phyloP scores from a whole-genome alignment of 2,113 vertebrate species.

The Anthoscopus minutus region DNA sequence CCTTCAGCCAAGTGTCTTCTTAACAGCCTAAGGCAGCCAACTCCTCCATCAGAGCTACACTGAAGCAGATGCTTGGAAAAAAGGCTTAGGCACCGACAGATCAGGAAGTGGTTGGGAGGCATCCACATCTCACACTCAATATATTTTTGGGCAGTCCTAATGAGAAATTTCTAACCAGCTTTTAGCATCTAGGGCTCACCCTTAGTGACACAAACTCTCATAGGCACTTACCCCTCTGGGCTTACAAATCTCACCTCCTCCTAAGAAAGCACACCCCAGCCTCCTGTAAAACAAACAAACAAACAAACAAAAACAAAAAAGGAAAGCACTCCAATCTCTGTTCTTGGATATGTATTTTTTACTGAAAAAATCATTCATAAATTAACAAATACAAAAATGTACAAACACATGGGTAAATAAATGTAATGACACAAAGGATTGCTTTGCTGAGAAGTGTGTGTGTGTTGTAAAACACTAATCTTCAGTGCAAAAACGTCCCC shows the following conservation, averaged over 20 bases:
- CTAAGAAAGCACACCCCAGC: neutral
- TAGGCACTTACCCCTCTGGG: neutral
- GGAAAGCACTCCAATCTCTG: neutral
- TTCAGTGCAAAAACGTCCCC: constrained; percentile 82
- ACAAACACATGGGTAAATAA: constrained; percentile 83
- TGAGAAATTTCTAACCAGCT: neutral
- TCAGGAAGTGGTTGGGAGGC: neutral
- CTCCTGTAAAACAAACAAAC: neutral
- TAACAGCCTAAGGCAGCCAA: neutral
- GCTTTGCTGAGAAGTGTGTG: constrained; percentile 75
- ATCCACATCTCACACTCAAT: neutral
- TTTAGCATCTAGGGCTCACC: neutral
- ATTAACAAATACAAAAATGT: constrained; percentile 87
- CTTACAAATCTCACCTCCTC: neutral
- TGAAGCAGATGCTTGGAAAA: neutral
- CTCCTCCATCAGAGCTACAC: neutral
- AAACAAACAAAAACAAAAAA: neutral
- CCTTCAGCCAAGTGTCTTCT: neutral
- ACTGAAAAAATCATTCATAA: constrained; percentile 86
- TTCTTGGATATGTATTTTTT: constrained; percentile 76
- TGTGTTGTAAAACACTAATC: constrained; percentile 76
- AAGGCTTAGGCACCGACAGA: neutral
- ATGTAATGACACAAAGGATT: constrained; percentile 78
- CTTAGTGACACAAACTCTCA: neutral
- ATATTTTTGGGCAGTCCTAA: neutral